phyloP scores from a whole-genome alignment of 2,888 invertebrate genomes.

The Cryptophagus acutangulus region DNA sequence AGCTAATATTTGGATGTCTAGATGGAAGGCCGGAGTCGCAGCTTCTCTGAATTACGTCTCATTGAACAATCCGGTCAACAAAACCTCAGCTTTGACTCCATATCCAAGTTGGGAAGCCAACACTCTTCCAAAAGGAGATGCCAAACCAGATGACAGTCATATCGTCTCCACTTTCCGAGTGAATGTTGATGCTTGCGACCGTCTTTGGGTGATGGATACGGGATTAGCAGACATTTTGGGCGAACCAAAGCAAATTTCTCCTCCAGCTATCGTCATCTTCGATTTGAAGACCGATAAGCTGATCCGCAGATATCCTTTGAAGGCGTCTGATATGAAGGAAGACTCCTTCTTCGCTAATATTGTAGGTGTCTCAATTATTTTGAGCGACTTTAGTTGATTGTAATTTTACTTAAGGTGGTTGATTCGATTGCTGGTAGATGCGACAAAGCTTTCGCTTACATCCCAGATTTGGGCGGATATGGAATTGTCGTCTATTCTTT shows the following conservation, averaged over 20 bases:
- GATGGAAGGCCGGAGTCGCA: slow-evolving; percentile 64
- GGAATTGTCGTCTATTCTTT: slow-evolving; percentile 74
- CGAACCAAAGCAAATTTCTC: slow-evolving; percentile 56
- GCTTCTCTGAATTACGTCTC: slow-evolving; percentile 66
- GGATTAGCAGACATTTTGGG: slow-evolving; percentile 73
- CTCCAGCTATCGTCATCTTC: slow-evolving; percentile 63
- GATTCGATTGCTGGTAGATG: slow-evolving; percentile 67
- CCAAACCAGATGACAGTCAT: slow-evolving; percentile 52
- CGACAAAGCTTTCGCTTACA: slow-evolving; percentile 69
- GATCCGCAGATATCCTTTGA: slow-evolving; percentile 64
- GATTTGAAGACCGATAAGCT: slow-evolving; percentile 72
- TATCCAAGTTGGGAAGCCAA: slow-evolving; percentile 78
- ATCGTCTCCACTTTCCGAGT: slow-evolving; percentile 71
- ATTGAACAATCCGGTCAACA: slow-evolving; percentile 51
- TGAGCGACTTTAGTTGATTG: slow-evolving; percentile 1
- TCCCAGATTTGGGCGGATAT: slow-evolving; percentile 72
- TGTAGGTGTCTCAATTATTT: slow-evolving; percentile 49
- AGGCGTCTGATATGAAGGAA: slow-evolving; percentile 65
- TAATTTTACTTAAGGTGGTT: slow-evolving; percentile 54
- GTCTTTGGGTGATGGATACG: slow-evolving; percentile 78
- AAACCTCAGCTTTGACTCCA: slow-evolving; percentile 67
- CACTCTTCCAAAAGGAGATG: slow-evolving; percentile 60
- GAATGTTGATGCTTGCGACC: slow-evolving; percentile 69
- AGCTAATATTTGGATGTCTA: slow-evolving; percentile 24
- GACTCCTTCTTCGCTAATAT: slow-evolving; percentile 78